Percentiles rank a stretch among this genome's conserved stretches.
phyloP scores from a whole-genome alignment of 2,797 vertebrate species.

The Gymnocypris eckloni region DNA sequence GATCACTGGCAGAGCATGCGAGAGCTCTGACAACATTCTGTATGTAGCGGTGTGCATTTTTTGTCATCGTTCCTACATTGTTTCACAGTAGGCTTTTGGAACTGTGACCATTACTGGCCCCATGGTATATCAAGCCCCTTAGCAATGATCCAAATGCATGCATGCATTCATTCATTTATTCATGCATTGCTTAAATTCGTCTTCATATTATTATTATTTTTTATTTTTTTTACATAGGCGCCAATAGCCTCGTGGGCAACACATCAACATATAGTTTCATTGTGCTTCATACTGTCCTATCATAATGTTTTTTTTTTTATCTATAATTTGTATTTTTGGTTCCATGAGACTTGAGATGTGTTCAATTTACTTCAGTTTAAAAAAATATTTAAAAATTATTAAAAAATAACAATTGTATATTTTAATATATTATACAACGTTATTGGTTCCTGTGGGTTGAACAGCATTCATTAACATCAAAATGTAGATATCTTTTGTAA shows the following conservation, averaged over 20 bases:
- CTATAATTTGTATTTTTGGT: too few relatives aligned
- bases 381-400: too few relatives aligned
- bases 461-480: neutral
- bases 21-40: constrained; percentile 7
- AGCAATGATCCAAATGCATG: neutral
- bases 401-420: too few relatives aligned
- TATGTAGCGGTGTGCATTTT: neutral
- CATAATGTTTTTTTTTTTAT: too few relatives aligned
- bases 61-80: neutral
- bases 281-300: neutral
- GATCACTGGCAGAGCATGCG: constrained; percentile 20
- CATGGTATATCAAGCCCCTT: neutral
- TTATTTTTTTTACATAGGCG: neutral
- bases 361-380: too few relatives aligned
- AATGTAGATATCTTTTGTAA: neutral
- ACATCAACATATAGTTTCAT: neutral
- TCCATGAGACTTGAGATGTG: too few relatives aligned
- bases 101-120: neutral
- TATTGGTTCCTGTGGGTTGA: neutral
- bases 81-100: neutral
- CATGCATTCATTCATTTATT: neutral
- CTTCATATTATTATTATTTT: too few relatives aligned
- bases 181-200: neutral
- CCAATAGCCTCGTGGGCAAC: neutral
- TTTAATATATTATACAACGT: too few relatives aligned